Percentiles rank a stretch among this genome's conserved stretches.
These are phyloP conservation scores for Drosophila infuscata DNA, from an alignment of 2,888 invertebrate species.

Conservation along the genomic window DNA sequence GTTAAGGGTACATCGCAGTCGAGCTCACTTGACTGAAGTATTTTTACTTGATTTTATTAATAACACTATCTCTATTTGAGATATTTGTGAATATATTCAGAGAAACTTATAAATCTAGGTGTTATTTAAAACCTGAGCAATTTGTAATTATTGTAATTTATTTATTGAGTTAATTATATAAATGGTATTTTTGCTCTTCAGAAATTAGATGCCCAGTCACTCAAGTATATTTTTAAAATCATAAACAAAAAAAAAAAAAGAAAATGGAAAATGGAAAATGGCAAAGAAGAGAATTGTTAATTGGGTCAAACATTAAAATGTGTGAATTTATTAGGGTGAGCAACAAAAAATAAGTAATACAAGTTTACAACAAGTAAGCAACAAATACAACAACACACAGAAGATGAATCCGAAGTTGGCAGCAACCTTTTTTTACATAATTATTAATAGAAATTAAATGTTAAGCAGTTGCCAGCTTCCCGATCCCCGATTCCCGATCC, in stretches of 20 bases:
- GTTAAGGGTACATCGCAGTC: no score
- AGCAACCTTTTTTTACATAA: slow-evolving; percentile 59
- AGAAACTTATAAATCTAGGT: background rate
- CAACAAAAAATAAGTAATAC: slow-evolving; percentile 39
- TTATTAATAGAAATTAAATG: slow-evolving; percentile 69
- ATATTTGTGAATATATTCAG: background rate
- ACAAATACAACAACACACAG: slow-evolving; percentile 20
- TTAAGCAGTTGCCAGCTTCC: slow-evolving; percentile 37
- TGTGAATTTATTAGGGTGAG: slow-evolving; percentile 54
- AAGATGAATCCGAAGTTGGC: slow-evolving; percentile 53
- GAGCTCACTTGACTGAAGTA: no score
- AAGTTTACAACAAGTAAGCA: slow-evolving; percentile 17
- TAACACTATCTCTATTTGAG: background rate
- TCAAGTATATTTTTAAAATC: slow-evolving; percentile 19
- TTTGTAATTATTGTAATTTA: slow-evolving; percentile 4
- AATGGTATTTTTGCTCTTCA: slow-evolving; percentile 9
- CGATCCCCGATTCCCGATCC: background rate
- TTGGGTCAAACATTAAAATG: slow-evolving; percentile 64
- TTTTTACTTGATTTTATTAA: no score
- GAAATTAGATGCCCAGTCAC: slow-evolving; percentile 20
- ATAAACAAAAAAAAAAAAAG: slow-evolving; percentile 36
- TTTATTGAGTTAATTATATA: slow-evolving; percentile 37
- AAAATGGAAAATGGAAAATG: background rate
- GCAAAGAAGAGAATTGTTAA: slow-evolving; percentile 34
- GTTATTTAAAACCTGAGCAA: background rate